Evolutionary conservation across 2,797 vertebrate genomes (phyloP).

Genomic region (Sebastes nivosus): DNA sequence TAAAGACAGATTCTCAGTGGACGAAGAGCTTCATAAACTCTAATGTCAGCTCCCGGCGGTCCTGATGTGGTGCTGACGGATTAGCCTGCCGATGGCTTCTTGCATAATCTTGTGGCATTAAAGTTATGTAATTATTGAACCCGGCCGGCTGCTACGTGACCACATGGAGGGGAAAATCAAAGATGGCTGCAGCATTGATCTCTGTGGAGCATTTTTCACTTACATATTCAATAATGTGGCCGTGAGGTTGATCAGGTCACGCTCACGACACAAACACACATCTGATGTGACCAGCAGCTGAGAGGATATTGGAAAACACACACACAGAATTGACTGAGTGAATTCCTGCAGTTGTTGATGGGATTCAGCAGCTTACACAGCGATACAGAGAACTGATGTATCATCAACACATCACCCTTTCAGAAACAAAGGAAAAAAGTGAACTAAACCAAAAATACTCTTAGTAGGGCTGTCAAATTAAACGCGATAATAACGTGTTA

Average conservation of each 20-base stretch:
- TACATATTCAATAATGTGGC: conserved; percentile 54
- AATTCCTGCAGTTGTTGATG: conserved; percentile 29
- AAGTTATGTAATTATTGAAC: conserved; percentile 73
- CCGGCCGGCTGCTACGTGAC: conserved; percentile 11
- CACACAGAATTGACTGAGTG: conserved; percentile 9
- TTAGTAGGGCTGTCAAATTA: too few relatives aligned
- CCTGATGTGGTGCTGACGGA: conserved; percentile 45
- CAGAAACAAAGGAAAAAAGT: background rate
- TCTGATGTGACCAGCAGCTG: background rate
- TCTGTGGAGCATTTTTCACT: conserved; percentile 63
- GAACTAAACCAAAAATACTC: background rate
- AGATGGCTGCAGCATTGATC: conserved; percentile 71
- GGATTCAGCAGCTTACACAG: conserved; percentile 48
- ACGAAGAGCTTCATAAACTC: conserved; percentile 37
- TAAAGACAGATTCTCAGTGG: conserved; percentile 24
- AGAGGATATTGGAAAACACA: background rate
- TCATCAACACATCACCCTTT: background rate
- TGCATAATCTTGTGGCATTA: conserved; percentile 67
- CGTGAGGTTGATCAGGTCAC: conserved; percentile 41
- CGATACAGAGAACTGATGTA: conserved; percentile 2
- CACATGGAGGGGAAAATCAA: conserved; percentile 63
- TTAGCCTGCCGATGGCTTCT: conserved; percentile 61
- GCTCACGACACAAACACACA: background rate
- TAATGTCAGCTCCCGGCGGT: conserved; percentile 66
- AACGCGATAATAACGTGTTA: too few relatives aligned